These are phyloP conservation scores for Busseola fusca DNA, from an alignment of 2,888 invertebrate genomes.

Conservation along the genomic window DNA sequence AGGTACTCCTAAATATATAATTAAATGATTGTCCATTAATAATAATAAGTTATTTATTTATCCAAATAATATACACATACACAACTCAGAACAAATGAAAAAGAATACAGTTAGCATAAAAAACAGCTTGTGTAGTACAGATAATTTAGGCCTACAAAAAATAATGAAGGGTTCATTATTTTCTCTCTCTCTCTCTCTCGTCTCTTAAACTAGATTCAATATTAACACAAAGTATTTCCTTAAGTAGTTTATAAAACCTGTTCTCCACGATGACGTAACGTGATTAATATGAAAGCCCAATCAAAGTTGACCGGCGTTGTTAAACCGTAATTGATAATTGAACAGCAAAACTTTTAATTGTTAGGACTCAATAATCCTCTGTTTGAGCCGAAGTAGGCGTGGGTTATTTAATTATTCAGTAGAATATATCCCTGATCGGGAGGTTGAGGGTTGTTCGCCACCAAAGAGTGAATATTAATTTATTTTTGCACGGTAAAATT, in stretches of 20 bases:
- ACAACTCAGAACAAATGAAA: no score
- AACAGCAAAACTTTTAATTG: constrained; percentile 79
- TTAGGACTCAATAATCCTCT: constrained; percentile 77
- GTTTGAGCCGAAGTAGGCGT: constrained; percentile 62
- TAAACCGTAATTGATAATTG: constrained; percentile 79
- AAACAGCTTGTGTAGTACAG: no score
- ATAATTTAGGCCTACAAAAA: no score
- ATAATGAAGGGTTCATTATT: no score
- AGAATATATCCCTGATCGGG: constrained; percentile 70
- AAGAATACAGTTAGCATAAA: no score
- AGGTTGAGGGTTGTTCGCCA: constrained; percentile 64
- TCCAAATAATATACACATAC: no score
- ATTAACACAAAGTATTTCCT: constrained; percentile 2
- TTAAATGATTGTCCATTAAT: no score
- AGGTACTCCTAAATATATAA: no score
- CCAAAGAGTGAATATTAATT: constrained; percentile 63
- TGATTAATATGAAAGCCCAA: constrained; percentile 76
- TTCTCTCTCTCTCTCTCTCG: no score
- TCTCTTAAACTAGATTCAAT: constrained; percentile 6
- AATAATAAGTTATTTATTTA: no score
- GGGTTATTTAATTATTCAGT: constrained; percentile 78
- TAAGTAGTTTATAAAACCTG: constrained; percentile 24
- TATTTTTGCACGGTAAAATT: constrained; percentile 61
- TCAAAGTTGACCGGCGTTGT: constrained; percentile 71
- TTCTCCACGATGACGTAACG: constrained; percentile 59